These are phyloP conservation scores for Pygoscelis adeliae DNA, from an alignment of 2,113 vertebrate genomes.

Conservation along the genomic window DNA sequence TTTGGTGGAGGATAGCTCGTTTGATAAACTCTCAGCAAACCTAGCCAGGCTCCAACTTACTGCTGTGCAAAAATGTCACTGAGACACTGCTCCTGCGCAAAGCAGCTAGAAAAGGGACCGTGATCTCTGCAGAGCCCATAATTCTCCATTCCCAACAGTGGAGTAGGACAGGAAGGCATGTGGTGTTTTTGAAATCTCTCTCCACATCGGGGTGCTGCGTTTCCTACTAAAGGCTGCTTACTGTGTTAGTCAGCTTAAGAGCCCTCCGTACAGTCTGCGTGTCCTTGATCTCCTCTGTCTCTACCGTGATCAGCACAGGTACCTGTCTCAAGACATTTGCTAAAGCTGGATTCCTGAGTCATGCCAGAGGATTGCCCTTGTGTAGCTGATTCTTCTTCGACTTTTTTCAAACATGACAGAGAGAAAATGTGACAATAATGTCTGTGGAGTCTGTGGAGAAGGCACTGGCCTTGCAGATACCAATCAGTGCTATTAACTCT, in stretches of 20 bases:
- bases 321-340: background rate
- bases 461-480: background rate
- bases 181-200: background rate
- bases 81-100: background rate
- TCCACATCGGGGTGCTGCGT: rapidly evolving
- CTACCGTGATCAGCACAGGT: background rate
- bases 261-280: rapidly evolving
- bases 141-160: background rate
- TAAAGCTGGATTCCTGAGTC: background rate
- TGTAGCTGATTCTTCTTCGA: background rate
- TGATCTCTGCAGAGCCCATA: background rate
- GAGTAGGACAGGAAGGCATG: background rate
- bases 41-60: background rate
- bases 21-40: background rate
- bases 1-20: rapidly evolving
- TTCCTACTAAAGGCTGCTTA: background rate
- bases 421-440: background rate
- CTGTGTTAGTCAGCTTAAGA: background rate
- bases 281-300: background rate
- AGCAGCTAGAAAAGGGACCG: background rate
- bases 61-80: background rate
- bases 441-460: background rate
- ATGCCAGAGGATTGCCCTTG: background rate
- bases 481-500: background rate
- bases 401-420: background rate